Evolutionary conservation across 2,888 invertebrate species (phyloP), one percentile per base, ranked within the genome.

Genomic region (Drosophila merina): DNA sequence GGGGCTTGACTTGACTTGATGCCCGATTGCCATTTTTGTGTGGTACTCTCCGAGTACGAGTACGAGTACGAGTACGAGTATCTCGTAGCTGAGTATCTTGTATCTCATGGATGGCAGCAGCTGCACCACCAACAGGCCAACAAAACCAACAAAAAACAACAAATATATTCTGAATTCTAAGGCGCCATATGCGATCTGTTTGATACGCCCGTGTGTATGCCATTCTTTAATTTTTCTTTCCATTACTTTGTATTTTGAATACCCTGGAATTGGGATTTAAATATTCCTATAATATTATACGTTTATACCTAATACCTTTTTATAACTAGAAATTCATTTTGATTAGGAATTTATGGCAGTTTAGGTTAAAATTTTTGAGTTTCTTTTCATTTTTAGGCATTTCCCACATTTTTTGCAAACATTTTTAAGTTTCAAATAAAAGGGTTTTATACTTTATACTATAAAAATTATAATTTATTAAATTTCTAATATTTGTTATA

Each of bases 21-120:
- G 71, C 42, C 55, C 62, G 71, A 72, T 71, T 72, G 63, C 72
- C 67, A 73, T 71, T 73, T 72, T 73, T 57, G 67, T 59, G 52
- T 28, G 38, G 40, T 33, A 49, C 51, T 44, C 60, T 60, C 59
- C 36, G 36, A 20, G 42, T 20, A 20, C 40, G 38, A 12, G 44
- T 44, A 44, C 14, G 14, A 14, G 14, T 14, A 14, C 36, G 36
- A 20, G 42, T 20, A 9, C 40, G 38, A 12, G 44, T 44, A 44
- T 44, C 44, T 25, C 25, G n/a, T 20, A 36, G 25, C 47, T 59
- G 25, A 30, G 47, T 47, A 57, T 60, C 58, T 57, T 57, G 60
- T 20, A 31, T 49, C 31, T 31, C 49, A 40, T 36, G 72, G 59
- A 58, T 64, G 60, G 62, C 63, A 57, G 63, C 72, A 68, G 59